Percentiles rank a stretch among this genome's conserved stretches.
phyloP scores from a whole-genome alignment of 2,797 vertebrate genomes.

The Sebastolobus altivelis region DNA sequence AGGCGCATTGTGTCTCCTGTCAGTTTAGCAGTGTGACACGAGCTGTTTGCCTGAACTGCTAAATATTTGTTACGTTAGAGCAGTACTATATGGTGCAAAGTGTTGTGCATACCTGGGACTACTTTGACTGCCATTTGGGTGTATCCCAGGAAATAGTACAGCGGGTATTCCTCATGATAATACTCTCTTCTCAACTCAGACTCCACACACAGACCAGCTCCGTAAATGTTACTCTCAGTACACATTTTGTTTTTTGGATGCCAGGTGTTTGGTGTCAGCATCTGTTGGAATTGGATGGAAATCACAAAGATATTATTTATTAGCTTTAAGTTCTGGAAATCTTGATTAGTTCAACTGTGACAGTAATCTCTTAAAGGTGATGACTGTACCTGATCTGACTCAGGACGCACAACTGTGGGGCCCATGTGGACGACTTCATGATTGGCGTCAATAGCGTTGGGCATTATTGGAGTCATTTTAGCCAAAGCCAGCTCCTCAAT shows the following conservation, averaged over 20 bases:
- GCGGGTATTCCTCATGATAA: slow-evolving; percentile 80
- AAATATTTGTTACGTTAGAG: neutral
- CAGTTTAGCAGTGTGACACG: neutral
- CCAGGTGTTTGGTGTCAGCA: slow-evolving; percentile 54
- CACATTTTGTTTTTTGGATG: slow-evolving; percentile 68
- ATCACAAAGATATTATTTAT: neutral
- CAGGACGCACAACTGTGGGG: neutral
- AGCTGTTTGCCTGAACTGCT: neutral
- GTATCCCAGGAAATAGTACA: slow-evolving; percentile 84
- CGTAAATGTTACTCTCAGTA: slow-evolving; percentile 70
- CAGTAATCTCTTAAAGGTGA: neutral
- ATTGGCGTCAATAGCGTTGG: slow-evolving; percentile 22
- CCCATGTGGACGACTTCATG: slow-evolving; percentile 17
- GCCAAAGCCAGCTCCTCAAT: slow-evolving; percentile 66
- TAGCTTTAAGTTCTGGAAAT: neutral
- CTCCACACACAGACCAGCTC: slow-evolving; percentile 78
- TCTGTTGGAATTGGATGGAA: slow-evolving; percentile 47
- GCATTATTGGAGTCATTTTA: slow-evolving; percentile 81
- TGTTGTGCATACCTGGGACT: slow-evolving; percentile 74
- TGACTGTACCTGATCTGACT: slow-evolving; percentile 60
- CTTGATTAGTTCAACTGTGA: neutral
- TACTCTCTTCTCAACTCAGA: slow-evolving; percentile 74
- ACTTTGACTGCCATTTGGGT: slow-evolving; percentile 71
- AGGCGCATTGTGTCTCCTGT: neutral
- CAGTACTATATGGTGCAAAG: neutral